Evolutionary conservation across 2,797 vertebrate species (phyloP), one percentile per base, ranked within the genome.

Genomic region (Rhyacichthys aspro): DNA sequence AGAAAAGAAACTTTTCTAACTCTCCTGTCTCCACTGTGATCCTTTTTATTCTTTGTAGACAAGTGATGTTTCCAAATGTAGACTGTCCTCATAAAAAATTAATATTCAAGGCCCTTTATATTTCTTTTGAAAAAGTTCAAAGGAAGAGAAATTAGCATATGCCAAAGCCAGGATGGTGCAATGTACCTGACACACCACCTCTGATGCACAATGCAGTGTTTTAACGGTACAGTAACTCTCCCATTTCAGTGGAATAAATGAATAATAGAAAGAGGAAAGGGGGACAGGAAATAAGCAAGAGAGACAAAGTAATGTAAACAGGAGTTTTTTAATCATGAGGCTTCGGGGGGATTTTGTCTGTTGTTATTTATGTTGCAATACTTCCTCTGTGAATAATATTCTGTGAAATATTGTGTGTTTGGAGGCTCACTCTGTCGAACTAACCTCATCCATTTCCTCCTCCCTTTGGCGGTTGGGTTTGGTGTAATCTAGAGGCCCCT

Each of bases 401-500:
- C 43, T 43, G 69, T 59, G 78, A 74, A 76, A 60, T 12, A 2
- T 2, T 11, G 42, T 0, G 1, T 43, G 45, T 69, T 67, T 15
- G 32, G 16, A 49, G 43, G 54, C 43, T 33, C 43, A 8, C 14
- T 60, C 37, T 6, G 12, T 59, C 23, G 57, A 11, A 49, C 87
- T 75, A 79, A 98, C 97, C 95, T 99, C 97, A 50, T 98, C 97
- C 0, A 91, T 81, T 50, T 98, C 97, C 86, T 98, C 97, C 54
- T 98, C 97, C 59, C 97, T 90, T 60, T 94, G 96, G 0, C 96
- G 95, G 84, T 95, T 96, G 74, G 95, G 94, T 88, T 98, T 99
- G 11, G 98, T 99, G 89, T 98, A 99, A 90, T 99, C 98, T 68
- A 99, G 93, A 45, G 97, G 97, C 9, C 96, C 95, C 42, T 98